Evolutionary conservation across 2,797 vertebrate species (phyloP).

Genomic region (Channallabes apus): DNA sequence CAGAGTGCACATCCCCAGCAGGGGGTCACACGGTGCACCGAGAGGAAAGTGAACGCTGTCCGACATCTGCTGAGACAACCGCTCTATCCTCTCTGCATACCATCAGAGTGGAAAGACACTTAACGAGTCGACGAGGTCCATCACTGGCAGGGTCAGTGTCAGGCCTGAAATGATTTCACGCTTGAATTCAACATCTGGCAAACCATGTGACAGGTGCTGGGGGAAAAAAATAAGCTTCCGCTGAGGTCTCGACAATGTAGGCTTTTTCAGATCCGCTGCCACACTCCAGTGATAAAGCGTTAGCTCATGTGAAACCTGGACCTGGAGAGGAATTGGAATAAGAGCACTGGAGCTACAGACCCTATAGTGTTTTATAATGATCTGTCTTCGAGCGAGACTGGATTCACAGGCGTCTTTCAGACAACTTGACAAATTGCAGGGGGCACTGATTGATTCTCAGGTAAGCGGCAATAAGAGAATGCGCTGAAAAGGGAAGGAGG

Average conservation of each 20-base stretch:
- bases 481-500: background rate
- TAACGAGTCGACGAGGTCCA: slow-evolving; percentile 54
- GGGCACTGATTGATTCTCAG: slow-evolving; percentile 21
- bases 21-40: slow-evolving; percentile 20
- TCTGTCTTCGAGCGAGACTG: slow-evolving; percentile 35
- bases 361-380: slow-evolving; percentile 46
- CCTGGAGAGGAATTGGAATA: slow-evolving; percentile 47
- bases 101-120: slow-evolving; percentile 49
- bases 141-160: slow-evolving; percentile 46
- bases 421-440: slow-evolving; percentile 18
- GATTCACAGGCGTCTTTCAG: slow-evolving; percentile 23
- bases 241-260: slow-evolving; percentile 41
- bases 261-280: slow-evolving; percentile 46
- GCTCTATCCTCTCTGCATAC: slow-evolving; percentile 54
- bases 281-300: slow-evolving; percentile 54
- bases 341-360: slow-evolving; percentile 30
- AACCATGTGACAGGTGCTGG: slow-evolving; percentile 45
- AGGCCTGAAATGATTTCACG: slow-evolving; percentile 50
- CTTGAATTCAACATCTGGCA: slow-evolving; percentile 50
- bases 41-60: slow-evolving; percentile 51
- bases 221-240: slow-evolving; percentile 33
- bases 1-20: background rate
- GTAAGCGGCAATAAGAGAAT: slow-evolving; percentile 26
- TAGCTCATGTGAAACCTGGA: slow-evolving; percentile 29
- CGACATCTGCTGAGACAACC: slow-evolving; percentile 52